Conservation (phyloP, 2,888 invertebrate species). For the Caenorhabditis sp. region DNA sequence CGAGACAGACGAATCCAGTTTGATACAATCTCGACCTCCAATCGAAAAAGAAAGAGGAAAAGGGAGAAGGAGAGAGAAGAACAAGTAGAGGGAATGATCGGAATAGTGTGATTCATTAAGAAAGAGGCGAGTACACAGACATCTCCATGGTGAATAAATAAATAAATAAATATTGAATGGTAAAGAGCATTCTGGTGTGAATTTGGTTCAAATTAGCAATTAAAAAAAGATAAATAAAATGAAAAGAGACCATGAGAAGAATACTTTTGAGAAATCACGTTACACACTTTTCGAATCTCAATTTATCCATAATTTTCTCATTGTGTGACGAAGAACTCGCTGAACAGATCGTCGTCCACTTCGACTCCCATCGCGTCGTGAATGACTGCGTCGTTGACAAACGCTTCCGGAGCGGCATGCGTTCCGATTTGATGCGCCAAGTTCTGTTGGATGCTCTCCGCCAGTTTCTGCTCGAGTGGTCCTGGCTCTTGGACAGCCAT, state of each 20-base stretch:
- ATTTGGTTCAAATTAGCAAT: no score
- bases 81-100: slow-evolving; percentile 1
- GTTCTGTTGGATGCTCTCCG: slow-evolving; percentile 68
- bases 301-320: slow-evolving; percentile 2
- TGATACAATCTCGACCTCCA: slow-evolving; percentile 31
- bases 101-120: not conserved
- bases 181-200: no score
- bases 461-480: slow-evolving; percentile 74
- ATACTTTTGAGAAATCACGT: no score
- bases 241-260: no score
- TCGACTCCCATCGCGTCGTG: slow-evolving; percentile 79
- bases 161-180: no score
- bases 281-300: not conserved
- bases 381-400: slow-evolving; percentile 68
- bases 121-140: no score
- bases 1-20: slow-evolving; percentile 31
- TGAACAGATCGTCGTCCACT: slow-evolving; percentile 74
- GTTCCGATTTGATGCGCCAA: slow-evolving; percentile 65
- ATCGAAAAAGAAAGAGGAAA: slow-evolving; percentile 1
- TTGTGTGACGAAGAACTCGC: slow-evolving; percentile 74
- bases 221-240: no score
- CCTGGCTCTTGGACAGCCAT: slow-evolving; percentile 65
- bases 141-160: not conserved
- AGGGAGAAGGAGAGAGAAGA: not conserved
- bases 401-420: slow-evolving; percentile 69